Base-by-base conservation (phyloP, 2,113 vertebrate species). In the Colossoma macropomum region DNA sequence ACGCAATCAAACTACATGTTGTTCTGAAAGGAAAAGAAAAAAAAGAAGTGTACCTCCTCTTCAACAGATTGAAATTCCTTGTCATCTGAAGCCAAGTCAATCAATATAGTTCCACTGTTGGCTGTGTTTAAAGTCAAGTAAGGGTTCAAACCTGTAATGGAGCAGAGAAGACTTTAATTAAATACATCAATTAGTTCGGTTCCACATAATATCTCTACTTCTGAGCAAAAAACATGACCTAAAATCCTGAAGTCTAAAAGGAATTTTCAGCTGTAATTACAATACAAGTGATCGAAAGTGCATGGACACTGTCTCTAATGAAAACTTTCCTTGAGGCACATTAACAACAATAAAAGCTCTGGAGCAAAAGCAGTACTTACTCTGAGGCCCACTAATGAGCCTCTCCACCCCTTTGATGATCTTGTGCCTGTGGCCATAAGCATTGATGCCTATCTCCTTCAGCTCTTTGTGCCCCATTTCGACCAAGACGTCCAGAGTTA, bases 391-490 rank as follows among this genome's bases (percentile, higher is more conserved):
- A 75, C 96, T 96, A 88, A 99, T 94, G 78, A 99, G 94, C 89
- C 97, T 95, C 91, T 99, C 97, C 68, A 98, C 94, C 69, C 96
- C 97, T 91, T 98, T 99, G 89, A 99, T 98, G 45, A 99, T 95
- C 89, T 98, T 99, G 92, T 99, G 98, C 83, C 98, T 92, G 89
- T 99, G 98, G 50, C 98, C 98, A 21, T 99, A 99, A 73, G 98
- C 98, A 83, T 96, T 98, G 86, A 99, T 98, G 86, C 98, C 98
- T 45, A 99, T 98, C 91, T 99, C 97, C 89, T 99, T 99, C 86
- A 99, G 92, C 86, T 99, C 98, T 89, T 97, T 97, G 83, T 99
- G 98, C 30, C 97, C 97, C 98, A 99, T 99, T 90, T 99, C 98
- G 83, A 95, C 95, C 86, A 99, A 91, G 21, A 99, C 94, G 11